phyloP scores from a whole-genome alignment of 2,888 invertebrate genomes.

The Callyntrura sp. region DNA sequence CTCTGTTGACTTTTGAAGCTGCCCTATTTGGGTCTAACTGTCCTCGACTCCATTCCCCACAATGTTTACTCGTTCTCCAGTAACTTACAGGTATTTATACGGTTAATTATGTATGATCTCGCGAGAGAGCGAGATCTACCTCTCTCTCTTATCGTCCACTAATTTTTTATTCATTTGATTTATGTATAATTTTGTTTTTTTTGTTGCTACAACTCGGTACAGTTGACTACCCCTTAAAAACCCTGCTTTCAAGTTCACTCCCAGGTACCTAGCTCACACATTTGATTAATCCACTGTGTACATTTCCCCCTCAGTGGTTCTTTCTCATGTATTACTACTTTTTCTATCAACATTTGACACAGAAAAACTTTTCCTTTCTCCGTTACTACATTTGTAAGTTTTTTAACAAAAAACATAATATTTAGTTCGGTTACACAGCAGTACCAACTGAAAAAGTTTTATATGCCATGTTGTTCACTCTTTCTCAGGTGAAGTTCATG shows the following conservation, averaged over 20 bases:
- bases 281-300: neutral
- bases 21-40: no score
- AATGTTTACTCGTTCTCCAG: no score
- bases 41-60: no score
- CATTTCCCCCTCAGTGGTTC: neutral
- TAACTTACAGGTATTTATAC: no score
- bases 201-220: conserved; percentile 11
- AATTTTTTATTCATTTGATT: neutral
- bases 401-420: neutral
- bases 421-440: neutral
- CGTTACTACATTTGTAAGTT: conserved; percentile 27
- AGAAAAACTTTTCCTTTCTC: conserved; percentile 17
- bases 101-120: no score
- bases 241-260: no score
- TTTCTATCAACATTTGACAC: conserved; percentile 25
- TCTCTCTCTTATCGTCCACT: no score
- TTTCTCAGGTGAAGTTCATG: conserved; percentile 10
- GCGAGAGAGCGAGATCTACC: no score
- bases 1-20: no score
- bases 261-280: no score
- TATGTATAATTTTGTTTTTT: conserved; percentile 9
- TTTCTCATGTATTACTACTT: neutral
- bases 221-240: neutral
- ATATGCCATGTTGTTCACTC: neutral
- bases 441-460: neutral